These are phyloP conservation scores for Xenops minutus DNA, from an alignment of 2,797 vertebrate genomes.

Conservation along the genomic window DNA sequence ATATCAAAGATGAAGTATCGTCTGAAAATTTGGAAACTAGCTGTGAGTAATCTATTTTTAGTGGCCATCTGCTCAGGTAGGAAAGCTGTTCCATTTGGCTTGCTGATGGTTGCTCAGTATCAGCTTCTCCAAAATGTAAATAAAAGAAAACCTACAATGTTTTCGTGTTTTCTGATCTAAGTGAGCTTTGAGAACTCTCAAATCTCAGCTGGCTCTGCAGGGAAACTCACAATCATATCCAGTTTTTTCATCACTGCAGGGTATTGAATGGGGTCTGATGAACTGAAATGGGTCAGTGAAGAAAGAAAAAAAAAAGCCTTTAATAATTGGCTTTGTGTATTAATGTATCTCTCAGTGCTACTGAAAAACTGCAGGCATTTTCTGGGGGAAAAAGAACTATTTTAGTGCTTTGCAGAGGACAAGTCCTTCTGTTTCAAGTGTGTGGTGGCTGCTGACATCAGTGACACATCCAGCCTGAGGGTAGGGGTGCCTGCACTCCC, in stretches of 20 bases:
- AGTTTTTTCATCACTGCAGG: neutral
- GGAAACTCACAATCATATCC: neutral
- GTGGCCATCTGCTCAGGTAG: conserved; percentile 47
- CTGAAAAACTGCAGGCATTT: neutral
- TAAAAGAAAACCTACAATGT: neutral
- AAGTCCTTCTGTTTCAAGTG: neutral
- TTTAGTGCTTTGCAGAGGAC: neutral
- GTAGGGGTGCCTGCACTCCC: neutral
- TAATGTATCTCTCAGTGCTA: neutral
- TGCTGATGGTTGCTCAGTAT: neutral
- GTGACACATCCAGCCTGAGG: neutral
- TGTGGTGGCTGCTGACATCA: neutral
- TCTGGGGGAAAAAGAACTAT: neutral
- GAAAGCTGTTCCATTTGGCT: neutral
- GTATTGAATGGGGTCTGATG: neutral
- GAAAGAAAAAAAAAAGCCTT: neutral
- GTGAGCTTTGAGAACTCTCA: neutral
- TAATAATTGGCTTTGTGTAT: neutral
- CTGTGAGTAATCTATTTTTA: conserved; percentile 1
- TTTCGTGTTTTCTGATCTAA: neutral
- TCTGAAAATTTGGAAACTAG: neutral
- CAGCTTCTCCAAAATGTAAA: conserved; percentile 14
- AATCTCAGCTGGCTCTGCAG: neutral
- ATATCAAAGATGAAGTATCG: neutral
- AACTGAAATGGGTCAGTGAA: neutral